phyloP scores from a whole-genome alignment of 2,113 vertebrate genomes.

The Acanthisitta chloris region DNA sequence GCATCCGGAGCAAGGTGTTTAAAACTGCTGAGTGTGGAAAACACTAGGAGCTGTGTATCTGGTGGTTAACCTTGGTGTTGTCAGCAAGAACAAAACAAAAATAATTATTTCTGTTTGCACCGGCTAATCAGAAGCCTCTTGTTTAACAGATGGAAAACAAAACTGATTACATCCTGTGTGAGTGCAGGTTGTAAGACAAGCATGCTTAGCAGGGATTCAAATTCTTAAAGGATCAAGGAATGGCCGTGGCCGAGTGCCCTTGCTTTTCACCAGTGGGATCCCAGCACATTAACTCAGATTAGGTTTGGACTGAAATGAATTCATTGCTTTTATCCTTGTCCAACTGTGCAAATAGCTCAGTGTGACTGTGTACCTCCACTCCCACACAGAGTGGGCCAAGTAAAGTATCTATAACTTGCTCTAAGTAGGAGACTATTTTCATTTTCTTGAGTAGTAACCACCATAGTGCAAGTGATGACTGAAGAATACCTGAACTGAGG shows the following conservation, averaged over 20 bases:
- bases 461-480: not conserved
- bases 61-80: not conserved
- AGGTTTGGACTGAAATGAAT: slow-evolving; percentile 6
- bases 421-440: not conserved
- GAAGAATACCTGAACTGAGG: not conserved
- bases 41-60: accelerated
- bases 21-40: not conserved
- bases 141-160: slow-evolving; percentile 43
- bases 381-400: not conserved
- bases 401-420: accelerated
- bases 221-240: slow-evolving; percentile 55
- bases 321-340: not conserved
- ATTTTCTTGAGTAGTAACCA: not conserved
- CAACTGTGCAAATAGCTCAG: not conserved
- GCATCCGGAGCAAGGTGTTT: not conserved
- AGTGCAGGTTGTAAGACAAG: slow-evolving; percentile 36
- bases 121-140: not conserved
- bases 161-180: not conserved
- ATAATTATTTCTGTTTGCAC: not conserved
- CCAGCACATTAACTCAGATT: slow-evolving; percentile 47
- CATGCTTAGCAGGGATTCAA: slow-evolving; percentile 49
- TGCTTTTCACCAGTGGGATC: slow-evolving; percentile 45
- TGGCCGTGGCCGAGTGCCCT: slow-evolving; percentile 19
- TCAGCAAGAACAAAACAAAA: not conserved
- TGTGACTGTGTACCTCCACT: accelerated